Evolutionary conservation across 2,797 vertebrate species (phyloP).

Genomic region (Enteromius radiatus): DNA sequence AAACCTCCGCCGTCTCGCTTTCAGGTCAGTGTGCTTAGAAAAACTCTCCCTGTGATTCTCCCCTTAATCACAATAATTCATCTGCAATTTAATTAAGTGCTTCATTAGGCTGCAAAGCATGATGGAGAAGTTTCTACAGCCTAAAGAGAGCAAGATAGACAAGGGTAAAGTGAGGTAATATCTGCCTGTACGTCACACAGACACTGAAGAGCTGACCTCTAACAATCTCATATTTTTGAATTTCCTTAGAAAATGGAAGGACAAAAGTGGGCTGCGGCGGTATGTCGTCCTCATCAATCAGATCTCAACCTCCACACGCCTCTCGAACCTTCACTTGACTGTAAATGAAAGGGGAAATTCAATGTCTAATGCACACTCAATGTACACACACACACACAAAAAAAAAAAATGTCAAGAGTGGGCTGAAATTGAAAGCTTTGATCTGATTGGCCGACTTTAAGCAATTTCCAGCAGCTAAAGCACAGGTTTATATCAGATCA

Average conservation of each 20-base stretch:
- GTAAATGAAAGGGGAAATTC: neutral
- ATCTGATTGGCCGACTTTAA: neutral
- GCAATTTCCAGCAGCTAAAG: neutral
- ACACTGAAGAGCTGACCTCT: slow-evolving; percentile 8
- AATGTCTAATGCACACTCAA: neutral
- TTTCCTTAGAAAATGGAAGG: slow-evolving; percentile 8
- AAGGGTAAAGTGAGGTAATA: neutral
- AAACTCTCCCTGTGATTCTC: slow-evolving; percentile 5
- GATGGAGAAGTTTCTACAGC: slow-evolving; percentile 41
- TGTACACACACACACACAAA: neutral
- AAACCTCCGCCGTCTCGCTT: slow-evolving; percentile 24
- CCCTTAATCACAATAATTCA: slow-evolving; percentile 49
- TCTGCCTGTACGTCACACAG: neutral
- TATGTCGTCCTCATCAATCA: slow-evolving; percentile 19
- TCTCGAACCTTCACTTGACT: neutral
- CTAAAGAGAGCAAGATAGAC: neutral
- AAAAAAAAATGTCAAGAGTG: neutral
- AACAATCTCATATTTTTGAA: neutral
- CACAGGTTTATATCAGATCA: neutral
- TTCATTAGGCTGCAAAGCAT: slow-evolving; percentile 35
- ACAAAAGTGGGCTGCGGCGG: neutral
- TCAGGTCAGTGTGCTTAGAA: slow-evolving; percentile 30
- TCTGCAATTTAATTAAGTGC: slow-evolving; percentile 32
- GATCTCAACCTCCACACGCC: slow-evolving; percentile 19
- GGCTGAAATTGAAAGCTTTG: neutral